Evolutionary conservation across 2,113 vertebrate species (phyloP), one percentile per base, ranked within the genome.

Genomic region (Corythornis madagascariensis): DNA sequence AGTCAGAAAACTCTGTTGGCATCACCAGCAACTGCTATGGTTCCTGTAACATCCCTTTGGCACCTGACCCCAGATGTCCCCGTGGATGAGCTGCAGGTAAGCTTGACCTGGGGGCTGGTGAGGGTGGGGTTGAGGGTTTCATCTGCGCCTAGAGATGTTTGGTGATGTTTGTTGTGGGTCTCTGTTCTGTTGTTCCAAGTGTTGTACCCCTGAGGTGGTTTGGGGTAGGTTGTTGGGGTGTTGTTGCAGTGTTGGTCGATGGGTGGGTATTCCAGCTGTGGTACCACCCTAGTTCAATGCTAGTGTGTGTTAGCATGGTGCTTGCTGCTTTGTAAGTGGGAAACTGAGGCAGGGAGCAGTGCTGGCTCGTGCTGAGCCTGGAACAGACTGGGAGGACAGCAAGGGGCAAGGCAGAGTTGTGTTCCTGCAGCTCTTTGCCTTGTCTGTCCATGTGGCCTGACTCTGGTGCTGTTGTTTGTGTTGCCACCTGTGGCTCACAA

Each of bases 361-460:
- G 45, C 52, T 13, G 57, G 59, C 13, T 2, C 21, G 43, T 63
- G 76, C 31, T 64, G 87, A 43, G 53, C 17, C 15, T 40, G 70
- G 26, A 40, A 24, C 50, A 26, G 47, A 29, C 56, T 33, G 40
- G 19, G 35, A 43, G 56, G 21, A 14, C 11, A 8, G 40, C 16
- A 4, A 64, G 29, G 57, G 24, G 28, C 1, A 9, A 40, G 35
- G 48, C 31, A n/a, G 43, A 71, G 20, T 11, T 3, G 2, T 6
- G 42, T 12, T 7, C 20, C 70, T 18, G 17, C 15, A 40, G 42
- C 17, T 43, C 42, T 82, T 29, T 22, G 24, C 9, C 10, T 10
- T 12, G 38, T 5, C 13, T 20, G 11, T 16, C 33, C 4, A 0
- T 0, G 2, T 4, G n/a, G 45, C 5, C 12, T 1, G 5, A 42